Base-by-base conservation (phyloP, 2,113 vertebrate species). In the Sinocyclocheilus rhinocerous region DNA sequence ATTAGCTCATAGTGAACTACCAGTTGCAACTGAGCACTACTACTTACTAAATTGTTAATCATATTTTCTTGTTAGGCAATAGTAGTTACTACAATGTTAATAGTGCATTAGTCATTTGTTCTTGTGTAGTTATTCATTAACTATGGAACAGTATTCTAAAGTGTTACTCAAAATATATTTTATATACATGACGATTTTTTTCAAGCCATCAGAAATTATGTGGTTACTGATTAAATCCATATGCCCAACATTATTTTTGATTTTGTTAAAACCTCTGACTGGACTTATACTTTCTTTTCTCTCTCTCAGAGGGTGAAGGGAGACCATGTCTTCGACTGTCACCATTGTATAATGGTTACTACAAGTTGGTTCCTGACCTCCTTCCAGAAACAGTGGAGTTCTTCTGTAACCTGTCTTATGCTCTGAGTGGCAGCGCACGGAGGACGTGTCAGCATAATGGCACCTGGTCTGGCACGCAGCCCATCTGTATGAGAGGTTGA, bases 361-460 rank as follows among this genome's bases (percentile, higher is more conserved):
- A 94, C 87, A 95, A 93, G 90, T 86, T 93, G 82, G 90, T 96
- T 22, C 93, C 94, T 4, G 96, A 94, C 1, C 65, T 92, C n/a
- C 89, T 93, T 84, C 94, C 95, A 84, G 95, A 96, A 4, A 91
- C 95, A 0, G 87, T 96, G 86, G 93, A 96, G 86, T 97, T 97
- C 92, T 97, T 94, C 91, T 99, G 98, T 90, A 98, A 99, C 91
- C 96, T 95, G 90, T 97, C 97, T 0, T 97, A 99, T 42, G 95
- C 96, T 84, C 95, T 99, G 29, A 98, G 96, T 69, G 97, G 97
- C 33, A 95, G 94, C 10, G 89, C 94, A 78, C 92, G 92, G 45
- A 95, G 97, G 76, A 96, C 90, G 57, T 99, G 98, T 92, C 96
- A 96, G 92, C 91, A 95, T 0, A 84, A 95, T 26, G 95, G 94